Evolutionary conservation across 1,140 invertebrate species (phyloP).

Genomic region (Druon quercuslanigerum): DNA sequence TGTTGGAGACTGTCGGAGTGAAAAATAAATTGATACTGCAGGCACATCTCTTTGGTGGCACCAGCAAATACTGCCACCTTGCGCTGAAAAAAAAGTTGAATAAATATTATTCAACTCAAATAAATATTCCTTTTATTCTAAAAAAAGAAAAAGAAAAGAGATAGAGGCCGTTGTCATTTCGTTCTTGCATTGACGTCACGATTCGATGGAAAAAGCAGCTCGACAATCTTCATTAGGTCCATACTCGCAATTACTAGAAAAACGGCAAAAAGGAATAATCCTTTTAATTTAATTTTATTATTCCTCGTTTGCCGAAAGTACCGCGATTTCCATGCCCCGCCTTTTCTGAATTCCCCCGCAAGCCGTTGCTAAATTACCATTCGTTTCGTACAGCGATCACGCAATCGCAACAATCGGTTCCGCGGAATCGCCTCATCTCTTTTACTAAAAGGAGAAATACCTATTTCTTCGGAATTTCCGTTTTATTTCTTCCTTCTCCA

Average conservation of each 20-base stretch:
- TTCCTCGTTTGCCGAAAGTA: neutral
- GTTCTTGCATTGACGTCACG: neutral
- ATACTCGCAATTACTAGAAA: neutral
- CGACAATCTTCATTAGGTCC: neutral
- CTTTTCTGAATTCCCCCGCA: neutral
- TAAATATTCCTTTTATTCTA: neutral
- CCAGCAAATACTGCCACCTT: neutral
- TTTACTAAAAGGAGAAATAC: neutral
- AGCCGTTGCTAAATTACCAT: neutral
- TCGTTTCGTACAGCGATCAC: slow-evolving; percentile 9
- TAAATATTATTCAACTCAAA: neutral
- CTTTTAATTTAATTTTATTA: slow-evolving; percentile 5
- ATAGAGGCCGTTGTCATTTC: neutral
- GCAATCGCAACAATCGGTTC: slow-evolving; percentile 15
- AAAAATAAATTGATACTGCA: slow-evolving; percentile 22
- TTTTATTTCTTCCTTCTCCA: neutral
- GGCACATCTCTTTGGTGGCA: neutral
- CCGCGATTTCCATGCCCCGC: neutral
- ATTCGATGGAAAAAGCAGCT: neutral
- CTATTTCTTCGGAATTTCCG: neutral
- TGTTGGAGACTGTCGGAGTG: neutral
- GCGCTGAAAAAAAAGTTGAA: neutral
- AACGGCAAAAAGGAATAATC: neutral
- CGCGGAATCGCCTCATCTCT: neutral
- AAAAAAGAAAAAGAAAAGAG: too few relatives aligned